Evolutionary conservation across 2,797 vertebrate species (phyloP), one percentile per base, ranked within the genome.

Genomic region (Mastacembelus armatus): DNA sequence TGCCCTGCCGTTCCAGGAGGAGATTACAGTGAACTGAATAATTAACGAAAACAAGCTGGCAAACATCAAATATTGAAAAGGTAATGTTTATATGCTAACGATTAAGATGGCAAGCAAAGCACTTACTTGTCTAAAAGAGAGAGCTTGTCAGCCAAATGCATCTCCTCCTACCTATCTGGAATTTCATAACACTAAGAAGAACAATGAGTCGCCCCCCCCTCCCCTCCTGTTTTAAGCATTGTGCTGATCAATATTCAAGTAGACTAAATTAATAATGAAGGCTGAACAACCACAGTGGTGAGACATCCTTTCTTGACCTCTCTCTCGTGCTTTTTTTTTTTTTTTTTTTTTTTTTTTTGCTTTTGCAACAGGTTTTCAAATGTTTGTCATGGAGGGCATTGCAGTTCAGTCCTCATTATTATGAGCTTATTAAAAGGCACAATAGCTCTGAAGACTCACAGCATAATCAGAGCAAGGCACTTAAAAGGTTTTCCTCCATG

Each of bases 1-100:
- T 71, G 69, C 57, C 69, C 76, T 40, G 69, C 50, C 50, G 58
- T 67, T 86, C 80, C 88, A 77, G 85, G 84, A 86, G 83, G 83
- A 91, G 79, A 89, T 92, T 89, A 90, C 89, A 90, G 85, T 67
- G 26, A 74, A 60, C 78, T 93, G 85, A 94, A 92, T 93, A 91
- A 92, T 93, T 92, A 91, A 93, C 85, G 81, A 89, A 92, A 93
- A 93, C 91, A 94, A 93, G 90, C 90, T 88, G 90, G 87, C 86
- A 88, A 87, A 82, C 83, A 93, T 92, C 73, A 93, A 91, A 92
- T 91, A 93, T 93, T 92, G 83, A 92, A 83, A 84, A 86, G 87
- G 83, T 86, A 77, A 91, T 92, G 91, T 92, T 92, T 92, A 85
- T 85, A 87, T 87, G 89, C 87, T 83, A 81, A 89, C 87, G 73